Evolutionary conservation across 2,113 vertebrate genomes (phyloP), one percentile per base, ranked within the genome.

Genomic region (Hucho hucho): DNA sequence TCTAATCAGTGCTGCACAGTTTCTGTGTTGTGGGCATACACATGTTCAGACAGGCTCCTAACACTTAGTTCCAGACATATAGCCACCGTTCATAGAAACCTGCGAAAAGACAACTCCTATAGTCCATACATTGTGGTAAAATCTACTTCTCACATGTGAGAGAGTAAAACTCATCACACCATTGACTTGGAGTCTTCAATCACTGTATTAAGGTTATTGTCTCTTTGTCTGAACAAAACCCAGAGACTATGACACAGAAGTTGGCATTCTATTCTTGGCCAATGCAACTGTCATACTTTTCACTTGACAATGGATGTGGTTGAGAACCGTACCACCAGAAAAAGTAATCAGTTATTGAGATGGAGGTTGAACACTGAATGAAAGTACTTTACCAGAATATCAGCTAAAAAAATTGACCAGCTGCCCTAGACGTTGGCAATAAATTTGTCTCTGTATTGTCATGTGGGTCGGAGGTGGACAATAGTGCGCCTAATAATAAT

Each of bases 191-290:
- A 64, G 20, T 73, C 77, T 18, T 74, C 63, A 59, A 47, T 65
- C 59, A 65, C 70, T 71, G 63, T 24, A 78, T 72, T 37, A 22
- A 73, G 69, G 65, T 37, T 71, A 78, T 81, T 66, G 47, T 46
- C 73, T 84, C 59, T 74, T 70, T 86, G 84, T 11, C 76, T 75
- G 76, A 72, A 79, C 78, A 75, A 22, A 65, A 80, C 59, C 65
- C 29, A 66, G 28, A 12, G 1, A 74, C 46, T 63, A 14, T 69
- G 43, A 58, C 75, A 24, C 46, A 20, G 20, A 49, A 14, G 28
- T 47, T 14, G 6, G 32, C 28, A 32, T 29, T 20, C 53, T 29
- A 22, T 53, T 64, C 22, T n/a, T 4, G 70, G 70, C 53, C 61
- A 43, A 22, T 5, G 63, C 63, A 64, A 78, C 24, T 65, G 68